Base-by-base conservation (phyloP, 2,888 invertebrate species). In the Thereva unica region DNA sequence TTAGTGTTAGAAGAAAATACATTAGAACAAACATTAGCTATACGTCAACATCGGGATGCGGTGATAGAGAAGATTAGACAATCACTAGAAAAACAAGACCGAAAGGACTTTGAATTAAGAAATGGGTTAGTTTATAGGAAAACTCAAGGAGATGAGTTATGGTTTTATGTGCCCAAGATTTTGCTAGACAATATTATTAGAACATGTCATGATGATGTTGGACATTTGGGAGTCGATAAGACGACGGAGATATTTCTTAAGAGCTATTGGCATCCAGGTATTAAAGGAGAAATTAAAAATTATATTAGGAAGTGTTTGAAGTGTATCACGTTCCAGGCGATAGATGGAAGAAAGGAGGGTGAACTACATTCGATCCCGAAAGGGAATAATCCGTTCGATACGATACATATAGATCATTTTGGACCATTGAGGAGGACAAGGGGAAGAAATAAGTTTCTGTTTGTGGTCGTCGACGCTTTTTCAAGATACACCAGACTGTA, bases 401-500 rank as follows among this genome's bases (percentile, higher is more conserved):
- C 64, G 1, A 6, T 69, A n/a, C 71, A 71, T 47, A 63, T 67
- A 7, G 69, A 70, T 34, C 66, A 70, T 23, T 23, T 23, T 23
- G 23, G 23, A 23, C 23, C 23, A 23, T 23, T 23, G 2, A 23
- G 2, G 23, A 35, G 67, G 52, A 76, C 73, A 47, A 72, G 66
- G 10, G 68, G 57, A 0, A 72, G 73, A 38, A 78, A 78, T 57
- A 70, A 70, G 7, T 70, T 80, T 41, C 63, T 80, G n/a, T 67
- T 81, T 4, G 73, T 74, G 1, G 67, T 76, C 4, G 73, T 81
- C 0, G 78, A 81, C 66, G 77, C 70, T 0, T 80, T 78, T 52
- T 78, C 77, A 0, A 78, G 79, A 64, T 78, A 74, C 67, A 67
- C 74, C 0, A 72, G 76, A 41, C 61, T 77, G 4, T 76, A 73